Evolutionary conservation across 1,140 invertebrate genomes (phyloP), one percentile per base, ranked within the genome.

Genomic region (Formica selysi): DNA sequence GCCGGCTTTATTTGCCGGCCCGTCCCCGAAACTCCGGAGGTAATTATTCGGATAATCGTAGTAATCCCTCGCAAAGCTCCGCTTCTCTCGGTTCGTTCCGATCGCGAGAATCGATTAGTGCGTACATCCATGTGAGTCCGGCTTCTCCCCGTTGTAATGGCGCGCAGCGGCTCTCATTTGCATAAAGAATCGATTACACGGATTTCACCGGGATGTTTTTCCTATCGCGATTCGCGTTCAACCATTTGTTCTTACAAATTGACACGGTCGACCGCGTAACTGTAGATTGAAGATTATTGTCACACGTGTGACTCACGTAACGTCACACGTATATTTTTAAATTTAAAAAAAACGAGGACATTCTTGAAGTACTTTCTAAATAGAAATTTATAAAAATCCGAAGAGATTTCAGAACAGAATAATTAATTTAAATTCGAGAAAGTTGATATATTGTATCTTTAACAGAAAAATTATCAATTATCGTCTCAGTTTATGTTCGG

Each of bases 41-140:
- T 93, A 94, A 94, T 94, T 94, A 93, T 94, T 94, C 92, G 92
- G 92, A 93, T 94, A 92, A 94, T 94, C 93, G 92, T 90, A 90
- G 90, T 93, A 93, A 93, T 94, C 92, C 91, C 78, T 87, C 85
- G 87, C 87, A 91, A 92, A 93, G 91, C 90, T 86, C 87, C 80
- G 81, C 59, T 91, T 87, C 87, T 85, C 87, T 78, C 65, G 86
- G 90, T 44, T 86, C 89, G 79, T 91, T 79, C 67, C 51, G 62
- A 81, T 91, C 89, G 74, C 81, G 76, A 86, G 78, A 91, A 92
- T 92, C 90, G 92, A 92, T 92, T 91, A 91, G 89, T 86, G 87
- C 51, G 62, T 81, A 81, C 64, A 81, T 74, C 38, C 61, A 51
- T 67, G 86, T 79, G 85, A 87, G 89, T 59, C 90, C 87, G 62